These are phyloP conservation scores for Laupala kohalensis DNA, from an alignment of 1,140 invertebrate genomes.

Conservation along the genomic window DNA sequence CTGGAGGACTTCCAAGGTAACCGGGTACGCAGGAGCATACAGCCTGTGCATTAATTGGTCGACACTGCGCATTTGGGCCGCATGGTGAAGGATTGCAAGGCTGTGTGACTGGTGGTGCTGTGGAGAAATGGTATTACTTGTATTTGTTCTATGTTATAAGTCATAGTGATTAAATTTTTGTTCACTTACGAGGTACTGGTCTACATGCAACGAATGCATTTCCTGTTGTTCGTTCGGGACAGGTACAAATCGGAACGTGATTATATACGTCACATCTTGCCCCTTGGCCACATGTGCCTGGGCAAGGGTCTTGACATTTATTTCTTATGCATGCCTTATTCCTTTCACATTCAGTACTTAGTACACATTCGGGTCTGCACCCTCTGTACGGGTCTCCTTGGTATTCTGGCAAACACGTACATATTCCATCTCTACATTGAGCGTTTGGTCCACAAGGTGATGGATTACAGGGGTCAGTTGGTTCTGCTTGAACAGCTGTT, in stretches of 20 bases:
- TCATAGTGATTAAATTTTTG: background rate
- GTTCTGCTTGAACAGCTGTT: conserved; percentile 20
- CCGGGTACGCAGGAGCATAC: conserved; percentile 33
- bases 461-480: conserved; percentile 35
- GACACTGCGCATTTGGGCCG: conserved; percentile 30
- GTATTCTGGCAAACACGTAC: conserved; percentile 23
- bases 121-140: conserved; percentile 37
- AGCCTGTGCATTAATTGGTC: conserved; percentile 31
- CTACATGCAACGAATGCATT: conserved; percentile 22
- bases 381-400: conserved; percentile 27
- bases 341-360: conserved; percentile 51
- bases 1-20: conserved; percentile 31
- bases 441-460: conserved; percentile 33
- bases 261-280: conserved; percentile 23
- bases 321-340: conserved; percentile 25
- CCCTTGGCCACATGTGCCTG: conserved; percentile 22
- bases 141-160: no score
- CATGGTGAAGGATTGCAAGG: conserved; percentile 34
- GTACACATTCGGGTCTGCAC: conserved; percentile 24
- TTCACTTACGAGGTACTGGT: conserved; percentile 12
- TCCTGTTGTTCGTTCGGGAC: conserved; percentile 22
- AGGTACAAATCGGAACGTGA: conserved; percentile 21
- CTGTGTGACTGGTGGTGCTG: conserved; percentile 39
- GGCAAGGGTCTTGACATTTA: conserved; percentile 26
- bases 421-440: conserved; percentile 29